Conservation (phyloP, 2,888 invertebrate species). For the Drosophila differens region DNA sequence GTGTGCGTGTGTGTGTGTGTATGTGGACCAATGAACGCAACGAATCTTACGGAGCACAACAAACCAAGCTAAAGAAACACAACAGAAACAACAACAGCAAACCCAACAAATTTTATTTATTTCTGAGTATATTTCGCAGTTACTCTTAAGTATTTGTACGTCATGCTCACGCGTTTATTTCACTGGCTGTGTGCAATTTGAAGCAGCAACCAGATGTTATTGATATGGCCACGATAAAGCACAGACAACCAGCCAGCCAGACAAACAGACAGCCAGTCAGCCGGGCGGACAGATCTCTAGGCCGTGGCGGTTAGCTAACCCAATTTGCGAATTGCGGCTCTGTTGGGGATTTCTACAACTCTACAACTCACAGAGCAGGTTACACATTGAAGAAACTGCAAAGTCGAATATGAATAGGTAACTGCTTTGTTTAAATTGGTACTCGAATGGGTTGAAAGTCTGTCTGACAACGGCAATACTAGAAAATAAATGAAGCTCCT, state of each 20-base stretch:
- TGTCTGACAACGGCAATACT: not conserved
- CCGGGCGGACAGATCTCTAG: conserved; percentile 30
- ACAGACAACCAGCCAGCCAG: conserved; percentile 8
- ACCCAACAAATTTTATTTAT: conserved; percentile 32
- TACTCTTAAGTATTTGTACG: conserved; percentile 28
- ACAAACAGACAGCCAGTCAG: not conserved
- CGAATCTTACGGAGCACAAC: conserved; percentile 48
- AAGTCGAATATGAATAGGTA: conserved; percentile 26
- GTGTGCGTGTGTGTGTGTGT: conserved; percentile 25
- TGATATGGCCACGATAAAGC: conserved; percentile 36
- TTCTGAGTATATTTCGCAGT: conserved; percentile 32
- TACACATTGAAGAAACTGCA: conserved; percentile 41
- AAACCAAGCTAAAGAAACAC: conserved; percentile 24
- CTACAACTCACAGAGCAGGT: conserved; percentile 10
- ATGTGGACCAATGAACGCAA: conserved; percentile 72
- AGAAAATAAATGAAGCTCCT: not conserved
- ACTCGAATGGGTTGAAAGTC: conserved; percentile 23
- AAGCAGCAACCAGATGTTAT: conserved; percentile 38
- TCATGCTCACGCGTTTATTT: conserved; percentile 22
- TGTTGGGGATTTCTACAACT: conserved; percentile 31
- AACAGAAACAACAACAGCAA: conserved; percentile 13
- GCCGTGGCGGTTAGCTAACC: conserved; percentile 46
- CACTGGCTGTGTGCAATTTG: conserved; percentile 17
- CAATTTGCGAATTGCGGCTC: conserved; percentile 31
- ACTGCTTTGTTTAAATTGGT: conserved; percentile 46